A percentile compares a stretch with the other conserved stretches of the same genome.
phyloP scores from a whole-genome alignment of 2,888 invertebrate genomes.

The Portevinia maculata region DNA sequence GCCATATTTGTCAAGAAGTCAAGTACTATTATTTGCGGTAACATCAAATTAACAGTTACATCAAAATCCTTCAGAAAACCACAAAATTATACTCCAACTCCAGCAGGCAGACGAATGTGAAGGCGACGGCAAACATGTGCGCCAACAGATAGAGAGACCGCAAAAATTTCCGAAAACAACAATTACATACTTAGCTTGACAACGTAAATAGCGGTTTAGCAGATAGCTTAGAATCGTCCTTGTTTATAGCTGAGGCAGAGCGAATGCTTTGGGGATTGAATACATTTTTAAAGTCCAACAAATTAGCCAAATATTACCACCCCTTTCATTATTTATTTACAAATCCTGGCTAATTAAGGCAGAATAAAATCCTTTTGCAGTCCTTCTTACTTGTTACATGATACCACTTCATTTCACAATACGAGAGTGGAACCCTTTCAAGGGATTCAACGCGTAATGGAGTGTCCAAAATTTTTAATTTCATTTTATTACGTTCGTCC shows the following conservation, averaged over 20 bases:
- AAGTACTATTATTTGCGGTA: conserved; percentile 72
- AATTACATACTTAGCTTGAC: conserved; percentile 34
- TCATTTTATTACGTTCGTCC: conserved; percentile 44
- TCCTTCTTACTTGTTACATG: conserved; percentile 50
- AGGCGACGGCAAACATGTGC: conserved; percentile 9
- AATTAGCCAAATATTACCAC: background rate
- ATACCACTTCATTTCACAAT: conserved; percentile 42
- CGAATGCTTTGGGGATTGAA: conserved; percentile 25
- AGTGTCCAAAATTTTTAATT: conserved; percentile 71
- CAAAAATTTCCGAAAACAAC: conserved; percentile 60
- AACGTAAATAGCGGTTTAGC: conserved; percentile 27
- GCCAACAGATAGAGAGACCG: conserved; percentile 31
- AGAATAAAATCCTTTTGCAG: conserved; percentile 44
- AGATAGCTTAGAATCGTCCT: conserved; percentile 43
- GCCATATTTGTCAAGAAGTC: conserved; percentile 65
- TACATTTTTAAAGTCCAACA: conserved; percentile 44
- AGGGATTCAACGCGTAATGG: conserved; percentile 40
- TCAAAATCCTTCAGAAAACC: conserved; percentile 59
- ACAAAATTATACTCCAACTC: conserved; percentile 41
- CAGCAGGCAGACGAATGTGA: conserved; percentile 3
- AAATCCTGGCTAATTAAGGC: conserved; percentile 60
- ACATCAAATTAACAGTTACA: conserved; percentile 72
- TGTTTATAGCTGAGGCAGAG: conserved; percentile 46
- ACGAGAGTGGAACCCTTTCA: conserved; percentile 16
- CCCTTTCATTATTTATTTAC: conserved; percentile 42